Percentiles rank a stretch among this genome's conserved stretches.
These are phyloP conservation scores for Pteropus alecto DNA, from an alignment of 2,113 vertebrate species.

Conservation along the genomic window DNA sequence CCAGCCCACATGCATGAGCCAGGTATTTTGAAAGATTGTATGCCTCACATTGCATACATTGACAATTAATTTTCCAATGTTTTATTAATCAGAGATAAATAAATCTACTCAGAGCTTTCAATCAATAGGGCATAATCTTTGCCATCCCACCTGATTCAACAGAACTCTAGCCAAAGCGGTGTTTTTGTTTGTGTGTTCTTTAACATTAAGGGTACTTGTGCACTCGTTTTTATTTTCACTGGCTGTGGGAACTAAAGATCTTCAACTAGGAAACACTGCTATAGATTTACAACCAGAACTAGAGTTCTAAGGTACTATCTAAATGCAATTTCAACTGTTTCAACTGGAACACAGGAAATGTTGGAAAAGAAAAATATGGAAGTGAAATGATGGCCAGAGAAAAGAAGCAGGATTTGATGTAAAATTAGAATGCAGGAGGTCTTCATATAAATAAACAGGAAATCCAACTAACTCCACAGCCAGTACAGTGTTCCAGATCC, in stretches of 20 bases:
- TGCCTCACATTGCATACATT: neutral
- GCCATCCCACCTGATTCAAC: neutral
- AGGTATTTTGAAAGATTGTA: neutral
- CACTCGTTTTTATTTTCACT: neutral
- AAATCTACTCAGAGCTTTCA: neutral
- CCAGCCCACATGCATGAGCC: neutral
- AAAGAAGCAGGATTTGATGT: neutral
- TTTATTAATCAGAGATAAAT: neutral
- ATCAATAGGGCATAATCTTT: neutral
- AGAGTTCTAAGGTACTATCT: neutral
- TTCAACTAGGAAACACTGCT: neutral
- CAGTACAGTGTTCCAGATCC: neutral
- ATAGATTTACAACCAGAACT: neutral
- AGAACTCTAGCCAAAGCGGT: neutral
- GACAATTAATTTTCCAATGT: neutral
- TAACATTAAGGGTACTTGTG: neutral
- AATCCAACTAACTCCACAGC: neutral
- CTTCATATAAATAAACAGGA: neutral
- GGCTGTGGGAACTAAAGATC: neutral
- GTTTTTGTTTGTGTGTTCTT: too few relatives aligned
- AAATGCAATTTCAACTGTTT: neutral
- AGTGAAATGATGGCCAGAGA: neutral
- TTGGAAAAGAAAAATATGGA: neutral
- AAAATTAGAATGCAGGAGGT: neutral
- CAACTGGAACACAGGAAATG: neutral